phyloP scores from a whole-genome alignment of 2,888 invertebrate genomes.

The Bembecia ichneumoniformis region DNA sequence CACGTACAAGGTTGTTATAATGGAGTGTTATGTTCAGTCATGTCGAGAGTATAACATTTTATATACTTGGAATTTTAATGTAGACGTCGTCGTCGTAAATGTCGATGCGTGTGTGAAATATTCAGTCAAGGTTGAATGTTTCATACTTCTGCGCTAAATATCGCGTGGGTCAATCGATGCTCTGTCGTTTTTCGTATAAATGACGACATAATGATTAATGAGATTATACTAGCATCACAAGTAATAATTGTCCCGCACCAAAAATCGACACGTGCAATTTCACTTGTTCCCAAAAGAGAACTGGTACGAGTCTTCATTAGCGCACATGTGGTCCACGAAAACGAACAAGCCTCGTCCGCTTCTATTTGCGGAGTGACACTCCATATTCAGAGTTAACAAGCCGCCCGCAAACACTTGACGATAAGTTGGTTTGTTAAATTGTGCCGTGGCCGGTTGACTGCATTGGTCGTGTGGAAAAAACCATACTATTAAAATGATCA shows the following conservation, averaged over 20 bases:
- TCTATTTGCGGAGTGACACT: constrained; percentile 34
- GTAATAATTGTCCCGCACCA: background rate
- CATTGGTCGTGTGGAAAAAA: too few species aligned
- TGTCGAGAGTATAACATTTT: background rate
- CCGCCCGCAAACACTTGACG: constrained; percentile 27
- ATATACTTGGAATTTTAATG: too few species aligned
- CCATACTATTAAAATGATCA: too few species aligned
- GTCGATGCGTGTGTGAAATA: background rate
- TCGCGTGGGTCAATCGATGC: too few species aligned
- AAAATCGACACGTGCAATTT: constrained; percentile 11
- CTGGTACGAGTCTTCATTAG: constrained; percentile 39
- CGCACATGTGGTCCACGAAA: constrained; percentile 34
- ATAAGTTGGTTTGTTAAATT: constrained; percentile 36
- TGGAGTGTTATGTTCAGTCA: background rate
- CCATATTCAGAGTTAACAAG: constrained; percentile 28
- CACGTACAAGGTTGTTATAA: constrained; percentile 23
- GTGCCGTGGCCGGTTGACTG: constrained; percentile 9
- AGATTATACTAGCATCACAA: background rate
- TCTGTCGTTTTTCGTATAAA: too few species aligned
- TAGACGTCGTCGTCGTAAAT: background rate
- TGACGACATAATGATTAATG: background rate
- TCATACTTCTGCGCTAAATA: constrained; percentile 2
- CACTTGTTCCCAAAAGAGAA: constrained; percentile 18
- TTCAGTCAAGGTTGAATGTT: constrained; percentile 2
- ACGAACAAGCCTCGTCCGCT: constrained; percentile 15